A percentile compares a stretch with the other conserved stretches of the same genome.
Evolutionary conservation across 2,888 invertebrate genomes (phyloP).

Genomic region (Dione juno): DNA sequence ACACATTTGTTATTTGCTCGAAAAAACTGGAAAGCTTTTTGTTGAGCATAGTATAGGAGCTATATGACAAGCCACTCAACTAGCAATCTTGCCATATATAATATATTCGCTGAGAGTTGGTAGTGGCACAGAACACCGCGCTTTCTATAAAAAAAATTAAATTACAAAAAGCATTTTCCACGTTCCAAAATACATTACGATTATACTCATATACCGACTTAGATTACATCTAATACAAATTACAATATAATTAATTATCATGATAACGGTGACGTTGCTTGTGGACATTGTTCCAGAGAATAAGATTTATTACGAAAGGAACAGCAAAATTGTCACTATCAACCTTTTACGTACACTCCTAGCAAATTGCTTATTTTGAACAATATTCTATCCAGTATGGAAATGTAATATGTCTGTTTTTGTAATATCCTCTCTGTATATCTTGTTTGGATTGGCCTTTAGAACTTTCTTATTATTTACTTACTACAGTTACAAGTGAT

Average conservation of each 20-base stretch:
- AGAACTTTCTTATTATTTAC: too few species aligned
- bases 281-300: conserved; percentile 7
- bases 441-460: too few species aligned
- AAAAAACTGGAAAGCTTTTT: too few species aligned
- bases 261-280: conserved; percentile 3
- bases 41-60: too few species aligned
- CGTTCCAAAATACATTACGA: background rate
- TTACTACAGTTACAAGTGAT: too few species aligned
- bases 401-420: background rate
- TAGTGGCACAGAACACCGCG: too few species aligned
- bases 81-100: too few species aligned
- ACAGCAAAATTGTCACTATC: background rate
- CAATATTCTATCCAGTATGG: background rate
- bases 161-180: background rate
- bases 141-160: too few species aligned
- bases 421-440: too few species aligned
- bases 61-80: too few species aligned
- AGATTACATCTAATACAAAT: conserved; percentile 4
- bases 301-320: conserved; percentile 11
- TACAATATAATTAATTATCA: conserved; percentile 18
- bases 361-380: background rate
- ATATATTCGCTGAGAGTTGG: too few species aligned
- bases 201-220: background rate
- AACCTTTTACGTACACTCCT: background rate
- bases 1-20: too few species aligned